Percentiles rank a stretch among this genome's conserved stretches.
These are phyloP conservation scores for Pterocles burchelli DNA, from an alignment of 2,113 vertebrate genomes.

Conservation along the genomic window DNA sequence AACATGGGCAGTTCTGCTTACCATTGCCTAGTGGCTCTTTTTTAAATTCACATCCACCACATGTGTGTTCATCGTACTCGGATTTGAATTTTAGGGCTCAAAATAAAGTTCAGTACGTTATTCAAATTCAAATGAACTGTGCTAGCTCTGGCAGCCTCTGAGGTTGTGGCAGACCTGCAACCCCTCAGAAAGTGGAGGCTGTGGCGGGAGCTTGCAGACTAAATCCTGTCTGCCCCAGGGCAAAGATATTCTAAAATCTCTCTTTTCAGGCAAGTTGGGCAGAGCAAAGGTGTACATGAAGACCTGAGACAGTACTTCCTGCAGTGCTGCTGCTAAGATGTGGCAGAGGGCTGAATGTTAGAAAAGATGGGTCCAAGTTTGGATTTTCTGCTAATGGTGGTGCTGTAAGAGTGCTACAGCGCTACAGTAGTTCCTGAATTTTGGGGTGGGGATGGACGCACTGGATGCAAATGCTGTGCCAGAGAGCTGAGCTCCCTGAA, in stretches of 20 bases:
- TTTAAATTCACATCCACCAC: neutral
- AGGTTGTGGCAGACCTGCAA: neutral
- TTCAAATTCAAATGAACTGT: constrained; percentile 47
- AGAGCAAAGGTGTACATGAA: neutral
- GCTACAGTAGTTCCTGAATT: neutral
- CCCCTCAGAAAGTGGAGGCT: neutral
- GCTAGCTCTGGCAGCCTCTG: neutral
- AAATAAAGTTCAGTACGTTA: constrained; percentile 36
- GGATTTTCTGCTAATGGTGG: neutral
- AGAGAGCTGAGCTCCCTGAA: neutral
- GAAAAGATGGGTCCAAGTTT: neutral
- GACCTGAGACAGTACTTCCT: neutral
- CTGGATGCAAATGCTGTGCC: neutral
- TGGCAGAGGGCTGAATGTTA: neutral
- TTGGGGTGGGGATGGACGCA: neutral
- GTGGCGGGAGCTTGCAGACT: neutral
- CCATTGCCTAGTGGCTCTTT: neutral
- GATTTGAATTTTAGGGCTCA: constrained; percentile 39
- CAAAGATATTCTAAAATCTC: neutral
- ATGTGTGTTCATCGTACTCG: neutral
- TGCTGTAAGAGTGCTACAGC: neutral
- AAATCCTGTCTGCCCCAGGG: neutral
- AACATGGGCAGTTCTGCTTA: neutral
- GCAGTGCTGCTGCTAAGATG: neutral
- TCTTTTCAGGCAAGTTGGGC: neutral